Conservation (phyloP, 30 jellyfish, hydroid and myxozoan genomes). For the Cassiopea xamachana region DNA sequence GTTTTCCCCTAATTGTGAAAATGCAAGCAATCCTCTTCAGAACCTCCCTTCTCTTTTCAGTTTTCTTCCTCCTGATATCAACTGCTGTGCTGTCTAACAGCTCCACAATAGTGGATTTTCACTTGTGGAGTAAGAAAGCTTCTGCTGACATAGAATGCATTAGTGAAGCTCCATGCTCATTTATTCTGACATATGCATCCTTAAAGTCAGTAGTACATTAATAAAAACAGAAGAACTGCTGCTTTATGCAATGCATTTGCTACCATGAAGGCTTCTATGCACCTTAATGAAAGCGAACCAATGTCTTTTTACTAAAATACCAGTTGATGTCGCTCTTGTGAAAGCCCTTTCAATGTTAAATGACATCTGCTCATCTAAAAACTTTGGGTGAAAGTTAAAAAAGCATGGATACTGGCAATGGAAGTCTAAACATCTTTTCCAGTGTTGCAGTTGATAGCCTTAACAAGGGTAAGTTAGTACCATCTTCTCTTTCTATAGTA, state of each 20-base stretch:
- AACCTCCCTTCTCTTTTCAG: not conserved
- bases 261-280: not conserved
- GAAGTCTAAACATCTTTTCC: not conserved
- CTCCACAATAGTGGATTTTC: not conserved
- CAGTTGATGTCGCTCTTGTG: not conserved
- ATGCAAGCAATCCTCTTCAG: slow-evolving; percentile 1
- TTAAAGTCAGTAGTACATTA: not conserved
- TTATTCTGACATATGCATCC: not conserved
- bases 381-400: not conserved
- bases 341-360: not conserved
- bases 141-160: slow-evolving; percentile 2
- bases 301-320: not conserved
- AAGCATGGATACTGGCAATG: not conserved
- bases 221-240: not conserved
- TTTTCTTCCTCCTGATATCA: not conserved
- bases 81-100: slow-evolving; percentile 1
- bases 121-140: slow-evolving; percentile 1
- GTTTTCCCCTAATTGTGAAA: not conserved
- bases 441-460: not conserved
- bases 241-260: slow-evolving; percentile 3
- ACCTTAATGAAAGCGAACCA: not conserved
- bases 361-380: not conserved
- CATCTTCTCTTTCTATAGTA: not conserved
- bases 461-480: not conserved
- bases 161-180: not conserved